Base-by-base conservation (phyloP, 2,113 vertebrate species). In the Synodontis membranacea region DNA sequence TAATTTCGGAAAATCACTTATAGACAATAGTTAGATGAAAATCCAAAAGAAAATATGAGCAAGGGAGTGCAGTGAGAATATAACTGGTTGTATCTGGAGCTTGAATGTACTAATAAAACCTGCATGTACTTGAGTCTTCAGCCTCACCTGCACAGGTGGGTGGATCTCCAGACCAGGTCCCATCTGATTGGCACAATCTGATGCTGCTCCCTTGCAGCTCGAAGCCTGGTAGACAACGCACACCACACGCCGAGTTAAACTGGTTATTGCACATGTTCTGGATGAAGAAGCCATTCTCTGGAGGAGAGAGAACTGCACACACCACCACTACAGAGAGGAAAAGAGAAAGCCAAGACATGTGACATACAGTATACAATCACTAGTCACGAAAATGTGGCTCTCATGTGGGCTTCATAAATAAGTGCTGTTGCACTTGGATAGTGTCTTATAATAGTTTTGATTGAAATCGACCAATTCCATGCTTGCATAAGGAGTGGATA, bases 251-350 rank as follows among this genome's bases (percentile, higher is more conserved):
- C 23, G 97, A 96, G 7, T 99, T 96, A 72, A 97, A 99, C 89
- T 97, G 96, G 93, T 97, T 98, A 92, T 98, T 97, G 85, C 98
- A 99, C 58, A 95, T 92, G 68, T 98, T 98, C 89, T 99, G 97
- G 91, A 99, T 92, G 89, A 99, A 99, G 92, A 97, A 96, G 86
- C 98, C 97, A 56, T 98, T 96, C 93, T 97, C 95, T 87, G 98
- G 98, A 25, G 97, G 96, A 72, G 92, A 93, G 88, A 99, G 91
- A 42, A 92, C 89, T 84, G 96, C 95, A 84, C 98, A 99, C 90
- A 94, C 94, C 31, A 99, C 96, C 92, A 94, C 98, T 99, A 91
- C 88, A 84, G 64, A n/a, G 23, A 48, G 64, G 64, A 21, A 68
- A 25, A 52, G 54, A 44, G 37, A 81, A 25, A 48, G 25, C 25